These are phyloP conservation scores for Palythoa grandiflora DNA, from an alignment of 92 coral and sea anemone genomes.

Conservation along the genomic window DNA sequence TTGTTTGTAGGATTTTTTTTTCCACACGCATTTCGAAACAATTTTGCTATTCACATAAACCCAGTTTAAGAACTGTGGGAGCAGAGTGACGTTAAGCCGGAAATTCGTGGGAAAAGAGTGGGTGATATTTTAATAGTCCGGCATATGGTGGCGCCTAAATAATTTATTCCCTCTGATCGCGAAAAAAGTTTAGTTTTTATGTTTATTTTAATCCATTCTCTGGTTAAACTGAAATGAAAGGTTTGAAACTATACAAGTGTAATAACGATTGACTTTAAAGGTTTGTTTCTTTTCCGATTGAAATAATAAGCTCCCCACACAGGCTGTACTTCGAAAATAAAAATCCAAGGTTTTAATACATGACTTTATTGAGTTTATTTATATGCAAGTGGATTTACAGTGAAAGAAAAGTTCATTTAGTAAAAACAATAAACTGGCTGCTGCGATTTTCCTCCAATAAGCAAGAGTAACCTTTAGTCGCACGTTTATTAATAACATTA, in stretches of 20 bases:
- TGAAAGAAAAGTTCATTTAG: background rate
- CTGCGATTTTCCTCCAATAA: background rate
- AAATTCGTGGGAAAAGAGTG: constrained; percentile 38
- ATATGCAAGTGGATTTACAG: background rate
- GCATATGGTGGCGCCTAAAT: constrained; percentile 3
- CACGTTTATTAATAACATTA: background rate
- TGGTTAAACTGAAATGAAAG: background rate
- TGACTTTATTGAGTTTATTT: background rate
- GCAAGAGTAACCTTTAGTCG: background rate
- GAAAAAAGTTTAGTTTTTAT: too few relatives aligned
- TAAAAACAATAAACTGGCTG: background rate
- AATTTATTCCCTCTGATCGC: background rate
- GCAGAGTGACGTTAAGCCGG: background rate
- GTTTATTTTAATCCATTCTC: background rate
- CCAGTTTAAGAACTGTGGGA: background rate
- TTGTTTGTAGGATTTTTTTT: background rate
- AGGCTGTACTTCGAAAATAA: background rate
- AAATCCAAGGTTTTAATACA: background rate
- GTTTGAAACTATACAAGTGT: background rate
- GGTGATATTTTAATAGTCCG: constrained; percentile 4
- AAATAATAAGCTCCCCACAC: too few relatives aligned
- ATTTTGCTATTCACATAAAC: background rate
- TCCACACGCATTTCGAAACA: too few relatives aligned
- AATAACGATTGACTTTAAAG: background rate
- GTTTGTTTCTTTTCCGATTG: too few relatives aligned